Evolutionary conservation across 2,888 invertebrate species (phyloP).

Genomic region (Timema cristinae): DNA sequence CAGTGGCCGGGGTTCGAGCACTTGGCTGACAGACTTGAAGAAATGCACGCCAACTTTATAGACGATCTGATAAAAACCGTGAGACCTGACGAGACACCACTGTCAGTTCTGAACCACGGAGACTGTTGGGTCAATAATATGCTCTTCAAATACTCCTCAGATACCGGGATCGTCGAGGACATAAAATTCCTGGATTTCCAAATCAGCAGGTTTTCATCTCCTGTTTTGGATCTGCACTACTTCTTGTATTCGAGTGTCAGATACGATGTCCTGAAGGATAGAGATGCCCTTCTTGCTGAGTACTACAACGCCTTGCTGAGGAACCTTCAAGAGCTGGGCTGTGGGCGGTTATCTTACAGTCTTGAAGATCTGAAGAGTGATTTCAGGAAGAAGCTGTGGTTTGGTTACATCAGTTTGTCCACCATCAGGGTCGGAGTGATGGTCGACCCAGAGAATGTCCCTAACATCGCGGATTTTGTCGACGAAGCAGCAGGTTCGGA

Average conservation of each 20-base stretch:
- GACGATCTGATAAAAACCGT: too few species aligned
- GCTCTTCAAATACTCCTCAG: not conserved
- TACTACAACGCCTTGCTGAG: not conserved
- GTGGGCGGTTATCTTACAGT: not conserved
- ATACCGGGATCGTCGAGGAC: not conserved
- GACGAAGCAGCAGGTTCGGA: not conserved
- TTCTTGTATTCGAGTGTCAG: not conserved
- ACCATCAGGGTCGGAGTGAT: not conserved
- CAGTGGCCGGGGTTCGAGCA: not conserved
- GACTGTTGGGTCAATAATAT: not conserved
- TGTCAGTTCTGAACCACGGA: not conserved
- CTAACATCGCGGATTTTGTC: not conserved
- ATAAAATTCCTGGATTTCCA: slow-evolving; percentile 5
- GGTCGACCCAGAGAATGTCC: not conserved
- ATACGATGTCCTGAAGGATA: not conserved
- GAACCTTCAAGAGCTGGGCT: not conserved
- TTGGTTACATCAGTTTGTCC: not conserved
- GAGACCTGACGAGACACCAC: not conserved
- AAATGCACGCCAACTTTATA: not conserved
- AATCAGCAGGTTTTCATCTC: not conserved
- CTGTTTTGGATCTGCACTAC: not conserved
- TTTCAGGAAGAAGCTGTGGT: not conserved
- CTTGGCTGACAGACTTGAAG: not conserved
- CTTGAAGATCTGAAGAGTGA: not conserved
- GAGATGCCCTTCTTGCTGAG: not conserved